Evolutionary conservation across 2,888 invertebrate genomes (phyloP), one percentile per base, ranked within the genome.

Genomic region (Drosophila affinis): DNA sequence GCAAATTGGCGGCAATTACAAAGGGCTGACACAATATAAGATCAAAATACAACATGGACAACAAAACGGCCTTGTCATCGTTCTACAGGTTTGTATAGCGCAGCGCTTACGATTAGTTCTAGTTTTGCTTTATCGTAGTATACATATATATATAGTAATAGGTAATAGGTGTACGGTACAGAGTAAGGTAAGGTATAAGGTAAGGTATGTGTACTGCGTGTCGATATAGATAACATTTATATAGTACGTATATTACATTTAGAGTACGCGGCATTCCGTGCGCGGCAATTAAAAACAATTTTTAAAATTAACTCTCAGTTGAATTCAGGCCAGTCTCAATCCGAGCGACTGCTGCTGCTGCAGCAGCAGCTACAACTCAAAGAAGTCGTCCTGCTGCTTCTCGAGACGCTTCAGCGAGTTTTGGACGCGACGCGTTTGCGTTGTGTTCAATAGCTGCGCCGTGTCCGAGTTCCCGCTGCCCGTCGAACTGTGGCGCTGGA

Each of bases 361-460:
- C 39, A 14, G 39, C 14, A 14, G 39, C 21, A 21, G 96, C 96
- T 97, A 97, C 95, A 97, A 96, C 93, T 97, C 97, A 92, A 97
- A 98, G 90, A 97, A 94, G 91, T 97, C 97, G 87, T 98, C 97
- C 90, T 97, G 97, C 89, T 96, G 95, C 86, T 96, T 94, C 92
- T 97, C 97, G 76, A 97, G 94, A 87, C 96, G 95, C 91, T 96
- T 95, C 77, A 97, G 92, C 6, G 97, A 97, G 76, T 95, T 95
- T 91, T 95, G 95, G 27, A 97, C 95, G 87, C 95, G 95, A 78
- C 95, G 94, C 45, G 97, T 96, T 91, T 97, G 96, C 46, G 97
- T 96, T 88, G 96, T 95, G 44, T 96, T 95, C 52, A 92, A 72
- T 34, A 92, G 85, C 65, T 92, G 91, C 69, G 90, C 91, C 49